Evolutionary conservation across 2,888 invertebrate species (phyloP).

Genomic region (Sceliomorpha sp.): DNA sequence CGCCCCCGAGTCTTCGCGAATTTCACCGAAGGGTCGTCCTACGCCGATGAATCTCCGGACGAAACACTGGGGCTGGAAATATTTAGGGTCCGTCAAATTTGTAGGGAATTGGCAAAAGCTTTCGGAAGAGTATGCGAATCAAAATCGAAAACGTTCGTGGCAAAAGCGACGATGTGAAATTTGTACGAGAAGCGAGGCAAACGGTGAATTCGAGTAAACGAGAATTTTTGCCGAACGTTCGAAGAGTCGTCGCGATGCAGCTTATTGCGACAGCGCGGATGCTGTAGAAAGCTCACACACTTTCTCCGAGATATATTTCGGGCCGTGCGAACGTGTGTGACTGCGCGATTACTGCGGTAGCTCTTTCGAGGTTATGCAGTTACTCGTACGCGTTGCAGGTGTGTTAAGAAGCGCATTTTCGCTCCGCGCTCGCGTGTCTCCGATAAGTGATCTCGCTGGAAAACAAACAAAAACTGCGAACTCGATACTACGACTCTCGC

Average conservation of each 20-base stretch:
- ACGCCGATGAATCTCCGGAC: too few species aligned
- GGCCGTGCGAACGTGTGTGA: constrained; percentile 54
- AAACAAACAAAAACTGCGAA: constrained; percentile 38
- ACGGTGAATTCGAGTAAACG: too few species aligned
- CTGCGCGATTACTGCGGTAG: constrained; percentile 47
- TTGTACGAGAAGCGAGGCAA: too few species aligned
- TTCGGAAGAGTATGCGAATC: too few species aligned
- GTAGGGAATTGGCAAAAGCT: too few species aligned
- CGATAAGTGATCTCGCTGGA: constrained; percentile 51
- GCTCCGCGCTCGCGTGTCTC: constrained; percentile 49
- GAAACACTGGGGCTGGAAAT: too few species aligned
- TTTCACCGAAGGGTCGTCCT: too few species aligned
- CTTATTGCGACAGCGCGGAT: constrained; percentile 56
- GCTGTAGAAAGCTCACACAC: constrained; percentile 69
- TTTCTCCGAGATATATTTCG: constrained; percentile 56
- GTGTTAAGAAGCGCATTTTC: constrained; percentile 39
- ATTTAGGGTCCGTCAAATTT: too few species aligned
- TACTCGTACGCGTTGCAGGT: constrained; percentile 46
- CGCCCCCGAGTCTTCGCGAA: too few species aligned
- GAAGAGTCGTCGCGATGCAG: constrained; percentile 24
- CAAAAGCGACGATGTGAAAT: too few species aligned
- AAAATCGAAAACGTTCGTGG: too few species aligned
- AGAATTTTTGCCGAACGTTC: constrained; percentile 21
- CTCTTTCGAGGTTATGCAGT: constrained; percentile 49
- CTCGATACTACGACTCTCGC: too few species aligned